Conservation (phyloP, 1,140 invertebrate species). For the Uloborus diversus region DNA sequence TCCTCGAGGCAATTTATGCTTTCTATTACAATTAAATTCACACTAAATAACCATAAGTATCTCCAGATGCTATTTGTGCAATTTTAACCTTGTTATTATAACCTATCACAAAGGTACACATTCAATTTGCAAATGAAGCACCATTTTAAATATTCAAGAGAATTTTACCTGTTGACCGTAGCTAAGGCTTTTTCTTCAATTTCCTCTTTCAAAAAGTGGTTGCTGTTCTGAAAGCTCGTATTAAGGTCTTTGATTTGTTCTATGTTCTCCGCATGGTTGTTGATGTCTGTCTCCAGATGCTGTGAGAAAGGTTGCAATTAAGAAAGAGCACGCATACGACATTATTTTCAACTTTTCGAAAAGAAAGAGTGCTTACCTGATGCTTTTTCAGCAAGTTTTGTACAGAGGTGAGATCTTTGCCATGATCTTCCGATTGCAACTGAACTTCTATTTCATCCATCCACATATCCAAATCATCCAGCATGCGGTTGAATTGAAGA, state of each 20-base stretch:
- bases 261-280: slow-evolving; percentile 79
- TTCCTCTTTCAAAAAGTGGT: slow-evolving; percentile 87
- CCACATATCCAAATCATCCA: slow-evolving; percentile 91
- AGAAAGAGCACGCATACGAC: too few relatives aligned
- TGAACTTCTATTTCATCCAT: slow-evolving; percentile 87
- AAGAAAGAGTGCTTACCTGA: slow-evolving; percentile 29
- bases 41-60: too few relatives aligned
- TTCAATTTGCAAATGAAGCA: too few relatives aligned
- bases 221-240: slow-evolving; percentile 75
- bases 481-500: slow-evolving; percentile 80
- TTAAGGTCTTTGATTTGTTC: slow-evolving; percentile 81
- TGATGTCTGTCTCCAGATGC: slow-evolving; percentile 82
- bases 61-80: too few relatives aligned
- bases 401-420: slow-evolving; percentile 81
- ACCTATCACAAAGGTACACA: too few relatives aligned
- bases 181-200: slow-evolving; percentile 77
- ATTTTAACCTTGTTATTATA: too few relatives aligned
- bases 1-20: too few relatives aligned
- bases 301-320: slow-evolving; percentile 63
- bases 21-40: too few relatives aligned
- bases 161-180: slow-evolving; percentile 74
- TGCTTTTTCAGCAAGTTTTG: slow-evolving; percentile 79
- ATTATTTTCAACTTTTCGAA: too few relatives aligned
- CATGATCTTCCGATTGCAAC: slow-evolving; percentile 83
- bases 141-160: too few relatives aligned